These are phyloP conservation scores for Dallia pectoralis DNA, from an alignment of 2,797 vertebrate genomes.

Conservation along the genomic window DNA sequence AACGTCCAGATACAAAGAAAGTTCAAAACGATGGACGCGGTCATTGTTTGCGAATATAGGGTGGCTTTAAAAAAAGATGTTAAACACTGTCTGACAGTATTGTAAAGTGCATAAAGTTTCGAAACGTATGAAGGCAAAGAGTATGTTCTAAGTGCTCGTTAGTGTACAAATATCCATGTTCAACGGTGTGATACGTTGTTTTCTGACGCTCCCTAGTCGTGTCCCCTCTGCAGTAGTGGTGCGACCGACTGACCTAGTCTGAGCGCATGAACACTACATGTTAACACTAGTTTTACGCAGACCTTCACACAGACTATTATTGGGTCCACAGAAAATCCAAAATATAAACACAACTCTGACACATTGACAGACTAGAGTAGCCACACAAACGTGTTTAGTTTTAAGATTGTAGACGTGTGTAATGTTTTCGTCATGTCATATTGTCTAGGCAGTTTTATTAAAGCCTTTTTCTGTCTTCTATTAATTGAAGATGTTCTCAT, in stretches of 20 bases:
- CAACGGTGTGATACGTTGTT: not conserved
- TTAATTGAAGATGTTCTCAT: no score
- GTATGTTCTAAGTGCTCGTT: conserved; percentile 6
- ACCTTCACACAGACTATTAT: no score
- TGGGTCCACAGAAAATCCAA: no score
- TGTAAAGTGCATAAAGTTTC: conserved; percentile 15
- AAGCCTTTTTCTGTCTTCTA: no score
- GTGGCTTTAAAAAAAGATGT: not conserved
- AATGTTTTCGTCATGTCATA: no score
- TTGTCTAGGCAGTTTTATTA: no score
- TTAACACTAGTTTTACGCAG: not conserved
- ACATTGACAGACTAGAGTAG: no score
- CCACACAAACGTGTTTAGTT: no score
- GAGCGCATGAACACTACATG: conserved; percentile 20
- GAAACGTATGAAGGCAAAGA: not conserved
- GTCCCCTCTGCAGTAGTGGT: conserved; percentile 14
- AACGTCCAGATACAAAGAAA: conserved; percentile 21
- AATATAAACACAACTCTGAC: no score
- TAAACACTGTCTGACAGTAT: conserved; percentile 8
- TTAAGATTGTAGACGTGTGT: no score
- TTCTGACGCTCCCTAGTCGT: not conserved
- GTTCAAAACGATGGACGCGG: conserved; percentile 10
- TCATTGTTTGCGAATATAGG: conserved; percentile 10
- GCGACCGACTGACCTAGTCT: not conserved
- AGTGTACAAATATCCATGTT: conserved; percentile 1